A percentile compares a stretch with the other conserved stretches of the same genome.
phyloP scores from a whole-genome alignment of 2,888 invertebrate species.

The Boloria euphrosyne region DNA sequence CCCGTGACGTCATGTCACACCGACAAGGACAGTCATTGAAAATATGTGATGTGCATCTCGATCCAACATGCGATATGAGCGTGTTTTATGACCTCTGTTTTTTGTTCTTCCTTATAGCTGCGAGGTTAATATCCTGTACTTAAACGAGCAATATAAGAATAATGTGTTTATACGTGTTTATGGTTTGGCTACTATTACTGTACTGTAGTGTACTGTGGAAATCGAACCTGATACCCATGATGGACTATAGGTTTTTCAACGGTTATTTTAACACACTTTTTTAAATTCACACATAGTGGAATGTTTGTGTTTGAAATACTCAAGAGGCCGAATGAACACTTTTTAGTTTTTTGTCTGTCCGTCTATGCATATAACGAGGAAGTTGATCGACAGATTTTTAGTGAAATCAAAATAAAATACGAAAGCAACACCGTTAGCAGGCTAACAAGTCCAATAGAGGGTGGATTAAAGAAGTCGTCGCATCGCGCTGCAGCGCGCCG shows the following conservation, averaged over 20 bases:
- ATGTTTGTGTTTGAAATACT: background rate
- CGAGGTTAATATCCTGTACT: slow-evolving; percentile 16
- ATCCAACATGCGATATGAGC: slow-evolving; percentile 28
- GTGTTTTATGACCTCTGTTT: slow-evolving; percentile 30
- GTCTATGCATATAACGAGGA: too few relatives aligned
- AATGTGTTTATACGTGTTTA: background rate
- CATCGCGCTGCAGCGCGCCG: slow-evolving; percentile 8
- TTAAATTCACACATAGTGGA: background rate
- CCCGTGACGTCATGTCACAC: slow-evolving; percentile 38
- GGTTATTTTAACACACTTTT: too few relatives aligned
- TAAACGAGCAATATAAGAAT: slow-evolving; percentile 4
- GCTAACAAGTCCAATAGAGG: slow-evolving; percentile 27
- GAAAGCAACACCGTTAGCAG: background rate
- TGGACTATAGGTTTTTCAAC: background rate
- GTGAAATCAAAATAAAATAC: background rate
- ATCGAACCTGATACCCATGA: too few relatives aligned
- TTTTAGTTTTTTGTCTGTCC: too few relatives aligned
- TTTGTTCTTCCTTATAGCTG: slow-evolving; percentile 27
- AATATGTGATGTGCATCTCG: slow-evolving; percentile 28
- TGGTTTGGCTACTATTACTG: background rate
- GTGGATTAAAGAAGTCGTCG: slow-evolving; percentile 35
- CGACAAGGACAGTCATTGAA: slow-evolving; percentile 24
- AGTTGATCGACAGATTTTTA: too few relatives aligned
- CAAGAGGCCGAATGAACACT: too few relatives aligned
- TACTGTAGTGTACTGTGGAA: too few relatives aligned